phyloP scores from a whole-genome alignment of 2,113 vertebrate genomes.

The Indicator maculatus region DNA sequence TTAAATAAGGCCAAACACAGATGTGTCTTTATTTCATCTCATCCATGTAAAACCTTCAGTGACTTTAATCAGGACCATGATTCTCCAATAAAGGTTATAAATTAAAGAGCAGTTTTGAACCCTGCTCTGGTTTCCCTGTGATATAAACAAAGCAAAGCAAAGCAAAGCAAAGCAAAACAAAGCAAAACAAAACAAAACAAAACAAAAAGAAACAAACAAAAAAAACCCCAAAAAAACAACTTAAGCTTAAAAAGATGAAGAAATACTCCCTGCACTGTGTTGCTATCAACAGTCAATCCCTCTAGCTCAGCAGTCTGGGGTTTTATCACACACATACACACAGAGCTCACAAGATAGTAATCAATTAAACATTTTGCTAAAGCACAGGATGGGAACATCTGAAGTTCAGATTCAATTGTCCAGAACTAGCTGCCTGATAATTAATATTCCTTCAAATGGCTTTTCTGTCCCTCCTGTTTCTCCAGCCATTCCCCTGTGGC shows the following conservation, averaged over 20 bases:
- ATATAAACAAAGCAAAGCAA: background rate
- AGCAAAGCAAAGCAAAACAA: no score
- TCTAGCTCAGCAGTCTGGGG: slow-evolving; percentile 51
- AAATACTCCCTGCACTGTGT: background rate
- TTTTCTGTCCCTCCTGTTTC: slow-evolving; percentile 40
- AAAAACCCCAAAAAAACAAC: no score
- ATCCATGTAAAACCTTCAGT: background rate
- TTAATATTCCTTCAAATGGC: slow-evolving; percentile 71
- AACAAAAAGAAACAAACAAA: no score
- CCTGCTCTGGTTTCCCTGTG: background rate
- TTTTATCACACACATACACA: slow-evolving; percentile 42
- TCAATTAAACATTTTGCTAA: slow-evolving; percentile 59
- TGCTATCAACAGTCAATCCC: slow-evolving; percentile 32
- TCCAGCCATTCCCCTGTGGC: background rate
- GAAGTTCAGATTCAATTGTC: slow-evolving; percentile 75
- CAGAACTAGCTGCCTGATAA: slow-evolving; percentile 73
- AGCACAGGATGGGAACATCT: slow-evolving; percentile 72
- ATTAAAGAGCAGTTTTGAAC: slow-evolving; percentile 13
- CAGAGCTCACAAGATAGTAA: slow-evolving; percentile 55
- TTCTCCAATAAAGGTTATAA: background rate
- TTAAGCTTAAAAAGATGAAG: slow-evolving; percentile 2
- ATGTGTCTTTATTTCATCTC: background rate
- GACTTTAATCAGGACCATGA: slow-evolving; percentile 1
- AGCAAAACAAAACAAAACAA: background rate
- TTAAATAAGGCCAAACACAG: background rate